Evolutionary conservation across 2,888 invertebrate species (phyloP).

Genomic region (Strigamia transsilvanica): DNA sequence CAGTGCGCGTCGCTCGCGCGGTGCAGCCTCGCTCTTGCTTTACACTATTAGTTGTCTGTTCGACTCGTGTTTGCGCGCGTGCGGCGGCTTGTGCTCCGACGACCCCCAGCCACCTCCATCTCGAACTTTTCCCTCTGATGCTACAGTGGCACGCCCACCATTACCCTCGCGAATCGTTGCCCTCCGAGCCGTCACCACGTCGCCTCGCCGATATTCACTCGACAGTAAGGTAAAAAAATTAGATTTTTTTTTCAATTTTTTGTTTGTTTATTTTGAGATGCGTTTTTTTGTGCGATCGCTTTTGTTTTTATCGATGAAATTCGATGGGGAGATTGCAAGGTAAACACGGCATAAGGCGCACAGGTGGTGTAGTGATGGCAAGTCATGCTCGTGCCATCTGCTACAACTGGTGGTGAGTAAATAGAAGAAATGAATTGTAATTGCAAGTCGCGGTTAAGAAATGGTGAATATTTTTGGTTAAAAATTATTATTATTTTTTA

Average conservation of each 20-base stretch:
- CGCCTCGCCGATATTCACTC: neutral
- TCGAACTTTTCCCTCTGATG: neutral
- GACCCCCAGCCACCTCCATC: neutral
- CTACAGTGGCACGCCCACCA: neutral
- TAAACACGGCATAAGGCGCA: no score
- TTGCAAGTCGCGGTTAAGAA: no score
- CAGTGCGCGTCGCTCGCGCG: constrained; percentile 24
- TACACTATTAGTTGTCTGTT: neutral
- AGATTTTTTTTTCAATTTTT: no score
- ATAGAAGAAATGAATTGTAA: neutral
- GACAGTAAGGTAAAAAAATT: neutral
- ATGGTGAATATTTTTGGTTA: no score
- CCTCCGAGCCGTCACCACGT: constrained; percentile 28
- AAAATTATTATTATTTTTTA: no score
- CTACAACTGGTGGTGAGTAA: no score
- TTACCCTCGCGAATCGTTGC: constrained; percentile 21
- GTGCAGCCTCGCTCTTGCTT: neutral
- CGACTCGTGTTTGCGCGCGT: constrained; percentile 10
- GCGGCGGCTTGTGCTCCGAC: constrained; percentile 20
- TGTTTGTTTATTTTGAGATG: neutral
- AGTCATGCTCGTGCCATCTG: no score
- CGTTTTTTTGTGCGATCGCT: no score
- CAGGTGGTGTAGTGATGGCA: no score
- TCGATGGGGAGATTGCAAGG: no score
- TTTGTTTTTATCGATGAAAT: no score